Conservation (phyloP, 2,888 invertebrate genomes). For the Heliconius erato region DNA sequence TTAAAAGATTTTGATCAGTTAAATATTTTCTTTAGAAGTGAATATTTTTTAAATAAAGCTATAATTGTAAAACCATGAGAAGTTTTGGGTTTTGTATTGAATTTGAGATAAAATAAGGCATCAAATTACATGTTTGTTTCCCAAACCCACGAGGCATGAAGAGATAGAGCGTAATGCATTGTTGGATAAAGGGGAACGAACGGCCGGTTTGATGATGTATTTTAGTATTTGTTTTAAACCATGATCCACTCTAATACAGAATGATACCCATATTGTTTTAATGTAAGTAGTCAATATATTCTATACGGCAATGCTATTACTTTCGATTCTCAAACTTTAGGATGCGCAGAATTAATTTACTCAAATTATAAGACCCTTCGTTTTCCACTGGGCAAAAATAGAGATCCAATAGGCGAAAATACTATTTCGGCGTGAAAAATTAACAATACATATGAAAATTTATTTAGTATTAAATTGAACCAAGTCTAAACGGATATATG, state of each 20-base stretch:
- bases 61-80: slow-evolving; percentile 3
- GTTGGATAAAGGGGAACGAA: slow-evolving; percentile 28
- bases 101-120: background rate
- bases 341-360: background rate
- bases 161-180: slow-evolving; percentile 25
- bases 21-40: background rate
- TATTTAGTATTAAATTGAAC: background rate
- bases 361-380: background rate
- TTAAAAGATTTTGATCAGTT: background rate
- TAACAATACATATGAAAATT: background rate
- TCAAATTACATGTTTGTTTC: slow-evolving; percentile 20
- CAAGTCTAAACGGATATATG: slow-evolving; percentile 34
- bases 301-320: background rate
- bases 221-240: background rate
- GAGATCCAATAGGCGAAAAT: no score
- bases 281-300: no score
- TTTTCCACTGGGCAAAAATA: no score
- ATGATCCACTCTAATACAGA: background rate
- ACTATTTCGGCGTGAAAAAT: background rate
- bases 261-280: background rate
- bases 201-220: background rate
- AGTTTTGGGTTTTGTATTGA: background rate
- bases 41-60: background rate
- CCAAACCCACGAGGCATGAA: slow-evolving; percentile 30
- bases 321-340: no score